Percentiles rank a stretch among this genome's conserved stretches.
Conservation (phyloP, 1,140 invertebrate genomes). For the Pseudomyrmex pallidus region DNA sequence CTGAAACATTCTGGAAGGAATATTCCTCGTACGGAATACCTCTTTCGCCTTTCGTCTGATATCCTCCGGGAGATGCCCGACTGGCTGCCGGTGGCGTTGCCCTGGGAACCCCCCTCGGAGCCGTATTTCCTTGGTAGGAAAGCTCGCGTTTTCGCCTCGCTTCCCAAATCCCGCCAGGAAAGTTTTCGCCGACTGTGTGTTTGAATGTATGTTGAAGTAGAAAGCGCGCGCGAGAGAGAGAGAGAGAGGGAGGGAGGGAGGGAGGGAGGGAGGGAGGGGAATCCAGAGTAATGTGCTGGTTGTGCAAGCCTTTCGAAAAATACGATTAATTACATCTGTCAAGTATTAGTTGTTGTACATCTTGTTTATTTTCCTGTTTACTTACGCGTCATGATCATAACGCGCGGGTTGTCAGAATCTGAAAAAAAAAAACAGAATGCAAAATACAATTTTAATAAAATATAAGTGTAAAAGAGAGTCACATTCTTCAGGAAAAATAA, state of each 20-base stretch:
- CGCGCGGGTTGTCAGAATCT: neutral
- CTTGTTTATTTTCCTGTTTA: constrained; percentile 80
- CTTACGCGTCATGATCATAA: neutral
- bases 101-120: constrained; percentile 59
- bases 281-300: constrained; percentile 64
- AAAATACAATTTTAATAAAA: neutral
- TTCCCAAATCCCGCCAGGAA: constrained; percentile 81
- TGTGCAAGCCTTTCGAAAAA: constrained; percentile 80
- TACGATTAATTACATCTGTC: constrained; percentile 84
- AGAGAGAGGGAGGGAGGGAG: no score
- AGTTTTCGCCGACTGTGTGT: constrained; percentile 71
- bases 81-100: constrained; percentile 65
- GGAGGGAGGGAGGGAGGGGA: neutral
- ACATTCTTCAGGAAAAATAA: no score
- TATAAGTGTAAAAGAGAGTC: neutral
- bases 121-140: constrained; percentile 75
- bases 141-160: constrained; percentile 78
- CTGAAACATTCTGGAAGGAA: constrained; percentile 48
- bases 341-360: constrained; percentile 78
- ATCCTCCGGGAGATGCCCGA: constrained; percentile 62
- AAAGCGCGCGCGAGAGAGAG: neutral
- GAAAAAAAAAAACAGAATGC: neutral
- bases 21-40: constrained; percentile 63
- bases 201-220: constrained; percentile 50
- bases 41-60: constrained; percentile 60